Evolutionary conservation across 1,140 invertebrate species (phyloP).

Genomic region (Lasioglossum albipes): DNA sequence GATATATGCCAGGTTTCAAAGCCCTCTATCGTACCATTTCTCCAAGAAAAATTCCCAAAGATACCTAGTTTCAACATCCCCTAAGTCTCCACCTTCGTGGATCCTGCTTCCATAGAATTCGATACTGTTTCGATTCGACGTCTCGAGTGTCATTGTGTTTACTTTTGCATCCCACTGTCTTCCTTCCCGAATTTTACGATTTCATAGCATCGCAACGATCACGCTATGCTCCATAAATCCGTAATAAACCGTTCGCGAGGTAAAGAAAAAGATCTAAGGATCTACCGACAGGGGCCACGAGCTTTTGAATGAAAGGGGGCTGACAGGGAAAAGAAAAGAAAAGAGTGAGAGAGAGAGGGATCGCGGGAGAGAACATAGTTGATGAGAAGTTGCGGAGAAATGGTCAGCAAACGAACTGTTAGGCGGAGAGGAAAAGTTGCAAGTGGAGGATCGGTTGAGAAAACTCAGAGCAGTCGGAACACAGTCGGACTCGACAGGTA

Average conservation of each 20-base stretch:
- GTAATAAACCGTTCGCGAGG: background rate
- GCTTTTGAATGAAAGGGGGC: conserved; percentile 11
- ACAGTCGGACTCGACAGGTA: conserved; percentile 3
- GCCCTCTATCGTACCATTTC: no score
- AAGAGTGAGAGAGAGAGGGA: background rate
- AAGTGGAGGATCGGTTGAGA: conserved; percentile 35
- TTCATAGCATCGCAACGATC: background rate
- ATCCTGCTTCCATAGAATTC: background rate
- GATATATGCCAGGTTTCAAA: no score
- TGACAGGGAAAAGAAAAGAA: background rate
- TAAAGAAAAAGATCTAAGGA: conserved; percentile 15
- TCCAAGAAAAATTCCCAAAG: no score
- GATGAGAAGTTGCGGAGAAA: conserved; percentile 41
- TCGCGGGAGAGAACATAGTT: conserved; percentile 8
- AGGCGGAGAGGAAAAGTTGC: conserved; percentile 40
- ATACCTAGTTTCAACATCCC: no score
- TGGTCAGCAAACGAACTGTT: conserved; percentile 48
- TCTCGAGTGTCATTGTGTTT: no score
- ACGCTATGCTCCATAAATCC: background rate
- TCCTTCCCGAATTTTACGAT: background rate
- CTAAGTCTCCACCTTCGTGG: no score
- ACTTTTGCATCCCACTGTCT: no score
- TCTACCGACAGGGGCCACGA: background rate
- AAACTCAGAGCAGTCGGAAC: conserved; percentile 10
- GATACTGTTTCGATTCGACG: background rate